Percentiles rank a stretch among this genome's conserved stretches.
Conservation (phyloP, 2,888 invertebrate genomes). For the Ferrisia virgata region DNA sequence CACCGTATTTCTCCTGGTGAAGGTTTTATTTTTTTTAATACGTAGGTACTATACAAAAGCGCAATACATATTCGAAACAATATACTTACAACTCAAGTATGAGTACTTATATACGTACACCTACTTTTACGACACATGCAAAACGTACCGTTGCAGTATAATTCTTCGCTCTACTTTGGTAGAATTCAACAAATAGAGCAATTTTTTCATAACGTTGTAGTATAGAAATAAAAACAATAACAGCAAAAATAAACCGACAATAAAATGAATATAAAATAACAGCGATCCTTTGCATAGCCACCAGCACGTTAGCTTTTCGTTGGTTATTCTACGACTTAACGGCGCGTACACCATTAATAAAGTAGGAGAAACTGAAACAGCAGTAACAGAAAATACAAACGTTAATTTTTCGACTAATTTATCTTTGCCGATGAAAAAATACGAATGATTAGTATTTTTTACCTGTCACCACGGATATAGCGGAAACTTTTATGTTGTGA, state of each 20-base stretch:
- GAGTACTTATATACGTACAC: neutral
- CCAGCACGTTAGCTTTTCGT: slow-evolving; percentile 48
- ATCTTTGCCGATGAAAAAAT: neutral
- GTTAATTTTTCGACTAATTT: neutral
- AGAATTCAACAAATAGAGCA: slow-evolving; percentile 38
- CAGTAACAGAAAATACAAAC: neutral
- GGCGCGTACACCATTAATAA: slow-evolving; percentile 35
- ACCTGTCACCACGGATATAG: slow-evolving; percentile 68
- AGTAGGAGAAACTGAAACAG: slow-evolving; percentile 40
- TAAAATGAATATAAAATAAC: slow-evolving; percentile 50
- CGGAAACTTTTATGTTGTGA: slow-evolving; percentile 61
- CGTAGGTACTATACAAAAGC: no score
- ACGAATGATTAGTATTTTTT: slow-evolving; percentile 42
- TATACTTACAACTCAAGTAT: neutral
- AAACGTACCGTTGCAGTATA: slow-evolving; percentile 34
- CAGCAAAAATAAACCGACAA: slow-evolving; percentile 49
- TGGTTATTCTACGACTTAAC: slow-evolving; percentile 43
- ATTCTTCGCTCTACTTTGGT: slow-evolving; percentile 32
- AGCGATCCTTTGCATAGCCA: slow-evolving; percentile 50
- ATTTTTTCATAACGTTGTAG: slow-evolving; percentile 49
- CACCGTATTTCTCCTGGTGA: no score
- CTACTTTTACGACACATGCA: slow-evolving; percentile 23
- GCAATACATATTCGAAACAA: neutral
- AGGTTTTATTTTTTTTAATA: no score
- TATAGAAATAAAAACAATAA: slow-evolving; percentile 50